These are phyloP conservation scores for Prosapia bicincta DNA, from an alignment of 2,888 invertebrate species.

Conservation along the genomic window DNA sequence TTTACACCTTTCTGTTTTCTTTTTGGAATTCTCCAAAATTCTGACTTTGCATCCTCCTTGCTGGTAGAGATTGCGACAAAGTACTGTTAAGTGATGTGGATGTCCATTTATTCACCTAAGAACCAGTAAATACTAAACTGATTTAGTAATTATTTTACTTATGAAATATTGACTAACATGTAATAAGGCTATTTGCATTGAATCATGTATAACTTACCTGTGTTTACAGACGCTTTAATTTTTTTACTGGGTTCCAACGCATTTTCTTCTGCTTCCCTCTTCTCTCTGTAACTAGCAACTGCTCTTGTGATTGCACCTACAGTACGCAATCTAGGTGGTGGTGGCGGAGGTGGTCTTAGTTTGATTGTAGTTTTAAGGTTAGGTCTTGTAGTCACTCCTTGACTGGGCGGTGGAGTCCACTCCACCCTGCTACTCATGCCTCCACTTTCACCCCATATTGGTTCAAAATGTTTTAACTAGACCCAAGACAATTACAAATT, in stretches of 20 bases:
- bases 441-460: slow-evolving; percentile 83
- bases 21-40: too few relatives aligned
- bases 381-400: slow-evolving; percentile 21
- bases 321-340: slow-evolving; percentile 48
- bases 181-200: too few relatives aligned
- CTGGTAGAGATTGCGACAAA: too few relatives aligned
- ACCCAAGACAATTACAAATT: not conserved
- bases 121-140: too few relatives aligned
- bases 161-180: too few relatives aligned
- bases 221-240: slow-evolving; percentile 20
- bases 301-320: slow-evolving; percentile 67
- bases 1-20: too few relatives aligned
- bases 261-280: slow-evolving; percentile 36
- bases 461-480: slow-evolving; percentile 87
- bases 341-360: slow-evolving; percentile 51
- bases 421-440: slow-evolving; percentile 32
- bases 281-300: slow-evolving; percentile 52
- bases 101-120: too few relatives aligned
- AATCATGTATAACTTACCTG: slow-evolving; percentile 19
- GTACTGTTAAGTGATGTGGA: too few relatives aligned
- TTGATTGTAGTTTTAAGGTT: slow-evolving; percentile 50
- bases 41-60: too few relatives aligned
- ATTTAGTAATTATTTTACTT: too few relatives aligned
- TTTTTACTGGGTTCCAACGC: slow-evolving; percentile 20
- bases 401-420: slow-evolving; percentile 32